These are phyloP conservation scores for Anableps anableps DNA, from an alignment of 2,797 vertebrate genomes.

Conservation along the genomic window DNA sequence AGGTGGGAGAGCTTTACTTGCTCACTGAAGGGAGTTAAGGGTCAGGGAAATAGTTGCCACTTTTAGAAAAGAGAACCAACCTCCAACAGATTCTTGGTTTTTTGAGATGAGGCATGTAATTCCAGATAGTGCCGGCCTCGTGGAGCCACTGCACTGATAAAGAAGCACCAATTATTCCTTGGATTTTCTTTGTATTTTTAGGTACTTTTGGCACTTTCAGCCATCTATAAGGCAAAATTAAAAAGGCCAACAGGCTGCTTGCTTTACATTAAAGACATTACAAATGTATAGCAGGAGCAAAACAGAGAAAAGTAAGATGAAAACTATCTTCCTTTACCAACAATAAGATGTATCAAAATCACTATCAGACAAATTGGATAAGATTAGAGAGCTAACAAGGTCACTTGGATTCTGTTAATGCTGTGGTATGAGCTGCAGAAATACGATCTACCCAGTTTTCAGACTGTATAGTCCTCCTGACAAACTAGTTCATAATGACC, in stretches of 20 bases:
- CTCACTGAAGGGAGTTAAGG: neutral
- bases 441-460: neutral
- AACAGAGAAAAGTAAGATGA: neutral
- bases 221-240: neutral
- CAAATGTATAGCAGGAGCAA: neutral
- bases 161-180: neutral
- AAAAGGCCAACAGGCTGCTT: neutral
- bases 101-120: neutral
- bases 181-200: neutral
- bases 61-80: neutral
- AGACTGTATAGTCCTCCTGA: neutral
- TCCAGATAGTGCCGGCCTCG: constrained; percentile 6
- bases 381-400: neutral
- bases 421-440: neutral
- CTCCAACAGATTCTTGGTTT: neutral
- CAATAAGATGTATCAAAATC: neutral
- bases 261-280: neutral
- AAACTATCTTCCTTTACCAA: neutral
- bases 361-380: neutral
- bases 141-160: neutral
- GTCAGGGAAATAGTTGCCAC: neutral
- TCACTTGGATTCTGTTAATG: neutral
- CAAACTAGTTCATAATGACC: neutral
- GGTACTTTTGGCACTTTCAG: neutral
- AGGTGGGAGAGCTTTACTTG: constrained; percentile 20